These are phyloP conservation scores for Myotis vivesi DNA, from an alignment of 2,797 vertebrate genomes.

Conservation along the genomic window DNA sequence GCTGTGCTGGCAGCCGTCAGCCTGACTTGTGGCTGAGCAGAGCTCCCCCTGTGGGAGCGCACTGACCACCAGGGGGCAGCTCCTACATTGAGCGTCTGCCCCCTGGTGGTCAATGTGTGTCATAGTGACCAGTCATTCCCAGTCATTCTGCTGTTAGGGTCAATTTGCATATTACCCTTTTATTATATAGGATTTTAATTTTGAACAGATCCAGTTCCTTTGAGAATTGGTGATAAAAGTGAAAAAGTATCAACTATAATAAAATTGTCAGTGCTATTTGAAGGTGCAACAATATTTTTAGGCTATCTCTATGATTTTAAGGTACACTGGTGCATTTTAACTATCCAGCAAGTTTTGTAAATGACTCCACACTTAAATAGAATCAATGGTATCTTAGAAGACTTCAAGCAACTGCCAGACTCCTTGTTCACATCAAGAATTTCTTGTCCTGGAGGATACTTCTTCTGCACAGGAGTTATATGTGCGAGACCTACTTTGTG, in stretches of 20 bases:
- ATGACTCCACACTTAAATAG: background rate
- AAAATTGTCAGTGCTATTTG: background rate
- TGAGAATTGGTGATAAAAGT: background rate
- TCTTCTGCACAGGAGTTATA: background rate
- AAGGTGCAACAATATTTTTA: background rate
- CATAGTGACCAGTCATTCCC: too few relatives aligned
- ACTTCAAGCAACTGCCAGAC: constrained; percentile 21
- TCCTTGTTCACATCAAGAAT: constrained; percentile 33
- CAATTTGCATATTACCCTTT: too few relatives aligned
- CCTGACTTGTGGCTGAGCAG: too few relatives aligned
- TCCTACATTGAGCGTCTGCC: too few relatives aligned
- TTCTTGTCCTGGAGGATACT: background rate
- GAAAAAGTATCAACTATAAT: background rate
- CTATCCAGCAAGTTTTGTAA: background rate
- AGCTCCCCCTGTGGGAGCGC: too few relatives aligned
- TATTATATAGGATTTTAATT: background rate
- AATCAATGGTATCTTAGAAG: constrained; percentile 13
- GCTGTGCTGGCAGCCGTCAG: too few relatives aligned
- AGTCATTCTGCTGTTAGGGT: too few relatives aligned
- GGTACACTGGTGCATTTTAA: background rate
- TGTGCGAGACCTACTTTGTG: constrained; percentile 16
- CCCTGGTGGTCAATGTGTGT: too few relatives aligned
- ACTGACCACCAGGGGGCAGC: too few relatives aligned
- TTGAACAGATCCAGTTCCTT: background rate
- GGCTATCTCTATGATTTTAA: background rate